Evolutionary conservation across 2,113 vertebrate genomes (phyloP).

Genomic region (Raphicerus campestris): DNA sequence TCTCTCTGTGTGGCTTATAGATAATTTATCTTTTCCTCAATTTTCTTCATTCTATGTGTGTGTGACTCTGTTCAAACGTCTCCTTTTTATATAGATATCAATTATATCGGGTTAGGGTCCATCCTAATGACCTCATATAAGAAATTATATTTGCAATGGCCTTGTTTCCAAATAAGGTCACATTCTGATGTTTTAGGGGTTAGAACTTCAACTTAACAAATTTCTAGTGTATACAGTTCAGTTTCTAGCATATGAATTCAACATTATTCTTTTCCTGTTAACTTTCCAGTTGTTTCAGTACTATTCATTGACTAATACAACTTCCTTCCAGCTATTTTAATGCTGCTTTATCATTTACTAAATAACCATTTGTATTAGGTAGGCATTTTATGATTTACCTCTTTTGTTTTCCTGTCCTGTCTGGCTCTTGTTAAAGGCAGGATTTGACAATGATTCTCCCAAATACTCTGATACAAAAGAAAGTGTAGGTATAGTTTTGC

Average conservation of each 20-base stretch:
- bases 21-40: not conserved
- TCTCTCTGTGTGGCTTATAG: not conserved
- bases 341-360: slow-evolving; percentile 16
- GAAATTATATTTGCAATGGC: not conserved
- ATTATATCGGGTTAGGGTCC: not conserved
- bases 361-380: not conserved
- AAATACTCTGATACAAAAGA: not conserved
- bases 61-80: not conserved
- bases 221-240: not conserved
- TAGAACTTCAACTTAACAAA: not conserved
- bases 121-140: not conserved
- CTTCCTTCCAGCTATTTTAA: not conserved
- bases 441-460: not conserved
- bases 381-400: not conserved
- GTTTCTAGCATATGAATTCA: not conserved
- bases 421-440: not conserved
- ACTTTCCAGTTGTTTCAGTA: not conserved
- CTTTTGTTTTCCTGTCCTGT: not conserved
- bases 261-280: not conserved
- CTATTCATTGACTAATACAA: not conserved
- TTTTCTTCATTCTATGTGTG: not conserved
- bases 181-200: not conserved
- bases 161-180: not conserved
- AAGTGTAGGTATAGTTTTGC: not conserved
- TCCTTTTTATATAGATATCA: not conserved